Conservation (phyloP, 2,888 invertebrate genomes). For the Cotesia congregata region DNA sequence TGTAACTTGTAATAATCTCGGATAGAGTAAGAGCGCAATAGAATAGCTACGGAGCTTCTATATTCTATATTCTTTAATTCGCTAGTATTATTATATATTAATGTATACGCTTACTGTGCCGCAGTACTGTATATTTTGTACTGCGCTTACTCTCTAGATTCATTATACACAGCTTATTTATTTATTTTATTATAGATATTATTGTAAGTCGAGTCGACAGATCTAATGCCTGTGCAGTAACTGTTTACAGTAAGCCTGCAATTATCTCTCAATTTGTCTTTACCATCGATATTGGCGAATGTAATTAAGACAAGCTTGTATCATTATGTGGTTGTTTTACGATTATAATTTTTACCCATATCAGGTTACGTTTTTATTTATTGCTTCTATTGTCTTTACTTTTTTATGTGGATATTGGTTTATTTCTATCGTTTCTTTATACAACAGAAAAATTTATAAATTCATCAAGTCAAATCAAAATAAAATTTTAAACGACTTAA, state of each 20-base stretch:
- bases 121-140: neutral
- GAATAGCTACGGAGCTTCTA: neutral
- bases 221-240: neutral
- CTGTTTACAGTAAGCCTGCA: conserved; percentile 7
- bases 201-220: too few species aligned
- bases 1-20: neutral
- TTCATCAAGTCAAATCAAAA: too few species aligned
- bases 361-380: neutral
- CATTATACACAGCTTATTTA: neutral
- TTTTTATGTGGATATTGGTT: too few species aligned
- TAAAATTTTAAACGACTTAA: too few species aligned
- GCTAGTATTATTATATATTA: neutral
- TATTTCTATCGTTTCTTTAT: too few species aligned
- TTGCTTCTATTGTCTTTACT: too few species aligned
- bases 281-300: conserved; percentile 20
- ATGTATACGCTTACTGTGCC: neutral
- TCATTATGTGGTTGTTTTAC: neutral
- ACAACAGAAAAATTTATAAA: too few species aligned
- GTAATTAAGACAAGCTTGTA: conserved; percentile 29
- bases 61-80: neutral
- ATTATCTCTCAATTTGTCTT: conserved; percentile 35
- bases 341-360: neutral
- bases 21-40: neutral
- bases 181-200: neutral
- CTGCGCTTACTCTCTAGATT: neutral